Percentiles rank a stretch among this genome's conserved stretches.
phyloP scores from a whole-genome alignment of 2,113 vertebrate species.

The Pavo muticus region DNA sequence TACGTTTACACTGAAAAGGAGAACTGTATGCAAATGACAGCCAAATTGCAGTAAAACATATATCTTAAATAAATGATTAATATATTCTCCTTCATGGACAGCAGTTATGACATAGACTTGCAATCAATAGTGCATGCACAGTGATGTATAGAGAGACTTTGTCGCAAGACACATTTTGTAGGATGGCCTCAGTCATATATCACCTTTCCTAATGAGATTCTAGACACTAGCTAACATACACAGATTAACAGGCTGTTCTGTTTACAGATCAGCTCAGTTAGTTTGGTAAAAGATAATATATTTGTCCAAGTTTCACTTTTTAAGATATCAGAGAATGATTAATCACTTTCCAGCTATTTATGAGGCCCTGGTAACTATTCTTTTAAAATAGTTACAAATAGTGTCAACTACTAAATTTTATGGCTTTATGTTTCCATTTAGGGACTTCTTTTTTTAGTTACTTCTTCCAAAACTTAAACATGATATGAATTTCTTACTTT shows the following conservation, averaged over 20 bases:
- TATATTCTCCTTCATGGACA: background rate
- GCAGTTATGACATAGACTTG: background rate
- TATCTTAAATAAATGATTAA: constrained; percentile 21
- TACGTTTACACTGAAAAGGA: constrained; percentile 8
- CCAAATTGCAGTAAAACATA: background rate
- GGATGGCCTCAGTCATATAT: background rate
- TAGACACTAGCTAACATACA: background rate
- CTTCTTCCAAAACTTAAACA: background rate
- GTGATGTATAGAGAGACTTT: background rate
- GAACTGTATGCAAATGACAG: constrained; percentile 22
- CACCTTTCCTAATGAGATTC: background rate
- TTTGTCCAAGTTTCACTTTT: background rate
- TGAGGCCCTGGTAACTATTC: background rate
- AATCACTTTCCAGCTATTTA: background rate
- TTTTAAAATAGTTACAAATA: background rate
- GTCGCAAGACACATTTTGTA: background rate
- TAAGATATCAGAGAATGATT: background rate
- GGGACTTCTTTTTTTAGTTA: background rate
- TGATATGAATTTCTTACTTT: background rate
- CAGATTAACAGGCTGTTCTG: background rate
- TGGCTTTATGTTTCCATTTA: background rate
- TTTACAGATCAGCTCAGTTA: background rate
- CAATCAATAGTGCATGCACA: background rate
- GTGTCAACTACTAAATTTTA: background rate
- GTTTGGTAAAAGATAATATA: background rate